These are phyloP conservation scores for Hippocampus barbouri DNA, from an alignment of 2,113 vertebrate genomes.

Conservation along the genomic window DNA sequence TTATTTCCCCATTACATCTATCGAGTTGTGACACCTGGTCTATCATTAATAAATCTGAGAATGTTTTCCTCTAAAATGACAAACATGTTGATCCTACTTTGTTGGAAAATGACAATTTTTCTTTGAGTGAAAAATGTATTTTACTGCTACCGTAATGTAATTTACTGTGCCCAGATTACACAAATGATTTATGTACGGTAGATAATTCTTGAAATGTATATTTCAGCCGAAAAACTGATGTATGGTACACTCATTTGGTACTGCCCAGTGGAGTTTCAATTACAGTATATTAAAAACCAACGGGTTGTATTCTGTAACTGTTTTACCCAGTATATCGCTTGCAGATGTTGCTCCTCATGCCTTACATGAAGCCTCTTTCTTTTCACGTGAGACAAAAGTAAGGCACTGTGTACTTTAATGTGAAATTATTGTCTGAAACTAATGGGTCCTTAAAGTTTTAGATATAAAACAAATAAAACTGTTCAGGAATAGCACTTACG, in stretches of 20 bases:
- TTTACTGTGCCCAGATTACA: conserved; percentile 32
- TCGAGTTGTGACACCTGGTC: conserved; percentile 45
- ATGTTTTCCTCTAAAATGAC: conserved; percentile 27
- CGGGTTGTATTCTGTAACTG: conserved; percentile 56
- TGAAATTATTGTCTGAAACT: conserved; percentile 63
- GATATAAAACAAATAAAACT: conserved; percentile 61
- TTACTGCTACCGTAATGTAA: conserved; percentile 12
- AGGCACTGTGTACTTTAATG: conserved; percentile 67
- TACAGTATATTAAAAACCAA: conserved; percentile 43
- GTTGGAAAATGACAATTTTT: conserved; percentile 20
- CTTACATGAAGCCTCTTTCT: conserved; percentile 56
- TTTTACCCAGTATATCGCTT: conserved; percentile 51
- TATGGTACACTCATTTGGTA: conserved; percentile 44
- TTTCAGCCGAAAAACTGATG: conserved; percentile 32
- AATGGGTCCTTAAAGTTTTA: conserved; percentile 54
- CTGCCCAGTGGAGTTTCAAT: conserved; percentile 40
- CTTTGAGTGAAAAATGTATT: not conserved
- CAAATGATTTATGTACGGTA: conserved; percentile 19
- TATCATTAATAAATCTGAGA: conserved; percentile 44
- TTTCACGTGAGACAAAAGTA: conserved; percentile 45
- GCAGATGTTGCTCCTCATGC: conserved; percentile 61
- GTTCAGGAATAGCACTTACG: conserved; percentile 49
- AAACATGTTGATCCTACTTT: conserved; percentile 41
- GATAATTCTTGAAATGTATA: not conserved
- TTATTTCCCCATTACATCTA: conserved; percentile 15